Evolutionary conservation across 2,888 invertebrate species (phyloP), one percentile per base, ranked within the genome.

Genomic region (Zygothrica quintamaculata): DNA sequence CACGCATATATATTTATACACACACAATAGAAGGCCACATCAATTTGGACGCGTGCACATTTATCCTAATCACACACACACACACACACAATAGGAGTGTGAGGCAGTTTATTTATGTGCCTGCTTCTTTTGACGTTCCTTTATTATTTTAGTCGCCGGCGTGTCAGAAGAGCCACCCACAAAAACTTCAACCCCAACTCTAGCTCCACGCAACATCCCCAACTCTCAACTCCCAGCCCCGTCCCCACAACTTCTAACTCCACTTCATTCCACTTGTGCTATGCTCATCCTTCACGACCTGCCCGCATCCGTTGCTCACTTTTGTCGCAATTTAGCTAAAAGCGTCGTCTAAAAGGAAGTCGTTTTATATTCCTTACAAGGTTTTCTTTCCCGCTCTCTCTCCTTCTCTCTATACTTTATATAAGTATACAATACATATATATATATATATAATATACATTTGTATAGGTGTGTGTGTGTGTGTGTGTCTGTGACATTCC

Each of bases 311-410:
- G 82, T 48, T 76, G 75, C 73, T 74, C 82, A 81, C 78, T 80
- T 80, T 84, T 85, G 84, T 84, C 81, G 81, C 86, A 85, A 82
- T 82, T 82, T 82, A 79, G 86, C 86, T 82, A 82, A 82, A 85
- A 82, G 81, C 81, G 80, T 82, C 77, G 67, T 73, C 80, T 80
- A 78, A 80, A 68, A 85, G 86, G 84, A 82, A 85, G 81, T 79
- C 84, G 74, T 79, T 81, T 80, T 84, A 85, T 82, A 70, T 65
- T 73, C 57, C 75, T 65, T 56, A 47, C 71, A 50, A 58, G 15
- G 39, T 52, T 53, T 37, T 53, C 40, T 52, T 44, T n/a, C n/a
- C n/a, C n/a, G n/a, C n/a, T n/a, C n/a, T n/a, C n/a, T n/a, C n/a
- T n/a, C n/a, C n/a, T n/a, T n/a, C n/a, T n/a, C n/a, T n/a, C n/a